Percentiles rank a stretch among this genome's conserved stretches.
phyloP scores from a whole-genome alignment of 2,888 invertebrate species.

The Macrophya alboannulata region DNA sequence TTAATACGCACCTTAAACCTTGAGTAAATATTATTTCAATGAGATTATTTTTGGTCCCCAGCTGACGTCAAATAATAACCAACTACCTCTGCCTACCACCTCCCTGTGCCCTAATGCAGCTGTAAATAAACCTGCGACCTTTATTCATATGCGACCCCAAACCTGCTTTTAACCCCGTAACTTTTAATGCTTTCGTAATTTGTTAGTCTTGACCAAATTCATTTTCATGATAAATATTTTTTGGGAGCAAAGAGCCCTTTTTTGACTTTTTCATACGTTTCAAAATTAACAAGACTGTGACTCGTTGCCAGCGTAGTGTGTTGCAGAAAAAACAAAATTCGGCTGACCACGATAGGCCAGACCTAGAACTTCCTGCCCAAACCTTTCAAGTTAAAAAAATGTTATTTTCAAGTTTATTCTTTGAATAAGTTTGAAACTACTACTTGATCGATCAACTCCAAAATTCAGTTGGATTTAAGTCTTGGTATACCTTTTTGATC shows the following conservation, averaged over 20 bases:
- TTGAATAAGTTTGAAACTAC: too few species aligned
- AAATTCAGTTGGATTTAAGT: too few species aligned
- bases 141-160: neutral
- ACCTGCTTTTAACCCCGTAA: neutral
- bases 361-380: too few species aligned
- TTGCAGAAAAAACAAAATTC: too few species aligned
- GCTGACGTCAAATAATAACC: constrained; percentile 37
- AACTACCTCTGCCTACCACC: neutral
- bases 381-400: too few species aligned
- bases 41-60: constrained; percentile 40
- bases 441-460: too few species aligned
- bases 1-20: constrained; percentile 50
- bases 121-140: constrained; percentile 41
- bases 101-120: neutral
- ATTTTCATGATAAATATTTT: neutral
- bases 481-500: too few species aligned
- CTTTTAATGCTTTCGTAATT: constrained; percentile 22
- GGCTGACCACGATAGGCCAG: too few species aligned
- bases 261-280: neutral
- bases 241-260: neutral
- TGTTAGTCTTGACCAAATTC: constrained; percentile 5
- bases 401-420: too few species aligned
- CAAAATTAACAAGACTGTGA: too few species aligned
- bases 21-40: constrained; percentile 40
- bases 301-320: too few species aligned